Base-by-base conservation (phyloP, 2,113 vertebrate species). In the Trachemys scripta region DNA sequence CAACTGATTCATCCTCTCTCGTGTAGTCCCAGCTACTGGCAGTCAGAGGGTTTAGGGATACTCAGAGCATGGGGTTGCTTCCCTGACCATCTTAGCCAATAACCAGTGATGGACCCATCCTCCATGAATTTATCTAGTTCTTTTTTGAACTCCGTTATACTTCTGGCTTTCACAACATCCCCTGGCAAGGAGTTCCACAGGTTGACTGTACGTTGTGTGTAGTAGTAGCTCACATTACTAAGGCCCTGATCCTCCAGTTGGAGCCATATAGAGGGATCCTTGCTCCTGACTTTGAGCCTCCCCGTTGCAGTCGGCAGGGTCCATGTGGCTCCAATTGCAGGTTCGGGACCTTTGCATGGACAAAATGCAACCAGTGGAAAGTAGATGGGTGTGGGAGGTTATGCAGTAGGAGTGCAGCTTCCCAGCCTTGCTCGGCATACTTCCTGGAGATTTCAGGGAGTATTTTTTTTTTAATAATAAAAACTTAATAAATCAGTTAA, bases 401-500 rank as follows among this genome's bases (percentile, higher is more conserved):
- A 0, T 25, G 85, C 5, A 6, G 25, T 56, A 35, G 29, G 86
- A 38, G 20, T 45, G 76, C 51, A 80, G 51, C 83, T 94, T 87
- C 0, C 0, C 10, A 5, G 69, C 45, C 79, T 35, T 25, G 42
- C 31, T 14, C 85, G 24, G 80, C 6, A 1, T 80, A 83, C 80
- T 93, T 49, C 78, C 8, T 0, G 22, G 54, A 69, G 69, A 20
- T 1, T 0, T 54, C 75, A 51, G 24, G 88, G 42, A 5, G 57
- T 8, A 42, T 91, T 94, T 80, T 25, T 42, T 42, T 93, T 94
- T 95, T 80, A 38, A 80, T 95, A 57, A 88, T 94, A 92, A 85
- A 95, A 92, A 89, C 94, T 95, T 95, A 93, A 96, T 91, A 96
- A 96, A 96, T 88, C 38, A 25, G 72, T 97, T 95, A 96, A 97